Evolutionary conservation across 2,797 vertebrate species (phyloP), one percentile per base, ranked within the genome.

Genomic region (Neostethus bicornis): DNA sequence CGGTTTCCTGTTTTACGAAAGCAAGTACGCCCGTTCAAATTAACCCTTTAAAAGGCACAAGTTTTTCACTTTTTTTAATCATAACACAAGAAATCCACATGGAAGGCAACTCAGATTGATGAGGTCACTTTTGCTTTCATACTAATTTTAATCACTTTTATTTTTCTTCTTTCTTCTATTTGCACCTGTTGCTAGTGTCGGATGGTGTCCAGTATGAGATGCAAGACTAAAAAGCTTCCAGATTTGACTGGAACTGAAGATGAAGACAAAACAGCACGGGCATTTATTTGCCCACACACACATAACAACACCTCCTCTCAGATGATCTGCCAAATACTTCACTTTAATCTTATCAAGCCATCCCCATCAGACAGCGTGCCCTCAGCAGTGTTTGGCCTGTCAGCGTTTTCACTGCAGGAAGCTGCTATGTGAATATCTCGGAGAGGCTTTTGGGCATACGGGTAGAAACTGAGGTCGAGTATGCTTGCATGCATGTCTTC

Each of bases 331-430:
- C 82, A 89, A 86, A 88, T 88, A 90, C 89, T 88, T 80, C 81
- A 67, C 87, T 89, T 89, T 93, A 93, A 93, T 93, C 92, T 94
- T 92, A 94, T 93, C 92, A 92, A 92, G 89, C 89, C 72, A 80
- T 89, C 87, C 88, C 77, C 87, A 92, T 90, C 90, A 79, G 85
- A 73, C 88, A 87, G 82, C 57, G 73, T 71, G 81, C 78, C 84
- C 82, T 66, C 42, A 11, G 43, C 75, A 76, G 81, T 74, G 79
- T 88, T 87, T 81, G 79, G 85, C 87, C 85, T 75, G 87, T 90
- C 88, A 90, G 88, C 82, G 44, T 87, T 88, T 86, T 84, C 75
- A 81, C 88, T 49, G 57, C 79, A 85, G 73, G 80, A 85, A 83
- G 73, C 75, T 69, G 28, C 56, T 51, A 45, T 76, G 79, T 64